A percentile compares a stretch with the other conserved stretches of the same genome.
Conservation (phyloP, 2,888 invertebrate genomes). For the Melolontha melolontha region DNA sequence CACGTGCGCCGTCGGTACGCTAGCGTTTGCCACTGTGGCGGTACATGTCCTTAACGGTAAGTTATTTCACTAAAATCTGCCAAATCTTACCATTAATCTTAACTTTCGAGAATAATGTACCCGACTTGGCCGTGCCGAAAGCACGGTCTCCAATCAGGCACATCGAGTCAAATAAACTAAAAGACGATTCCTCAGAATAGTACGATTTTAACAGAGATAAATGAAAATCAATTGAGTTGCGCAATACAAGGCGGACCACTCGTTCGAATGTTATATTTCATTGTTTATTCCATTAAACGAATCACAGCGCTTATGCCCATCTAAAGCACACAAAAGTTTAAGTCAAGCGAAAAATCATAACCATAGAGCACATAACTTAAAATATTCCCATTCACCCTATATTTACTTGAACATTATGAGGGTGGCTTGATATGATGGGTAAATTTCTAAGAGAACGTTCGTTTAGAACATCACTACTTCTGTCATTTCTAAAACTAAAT, state of each 20-base stretch:
- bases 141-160: slow-evolving; percentile 50
- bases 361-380: slow-evolving; percentile 38
- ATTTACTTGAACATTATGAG: too few relatives aligned
- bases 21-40: slow-evolving; percentile 70
- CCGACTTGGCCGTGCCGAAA: slow-evolving; percentile 49
- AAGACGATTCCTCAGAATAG: slow-evolving; percentile 48
- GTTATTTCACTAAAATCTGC: slow-evolving; percentile 57
- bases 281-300: slow-evolving; percentile 44
- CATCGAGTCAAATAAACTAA: slow-evolving; percentile 49
- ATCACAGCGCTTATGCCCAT: slow-evolving; percentile 39
- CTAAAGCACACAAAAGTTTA: slow-evolving; percentile 41
- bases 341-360: slow-evolving; percentile 49
- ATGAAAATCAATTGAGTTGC: slow-evolving; percentile 52
- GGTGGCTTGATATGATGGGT: too few relatives aligned
- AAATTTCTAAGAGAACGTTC: too few relatives aligned
- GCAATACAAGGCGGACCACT: slow-evolving; percentile 33
- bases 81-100: slow-evolving; percentile 57
- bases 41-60: slow-evolving; percentile 75
- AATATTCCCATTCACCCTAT: slow-evolving; percentile 4
- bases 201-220: slow-evolving; percentile 52
- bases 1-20: slow-evolving; percentile 67
- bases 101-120: slow-evolving; percentile 56
- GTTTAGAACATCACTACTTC: too few relatives aligned
- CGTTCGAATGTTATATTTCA: slow-evolving; percentile 40
- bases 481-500: too few relatives aligned